These are phyloP conservation scores for Pteropus rufus DNA, from an alignment of 2,797 vertebrate genomes.

Conservation along the genomic window DNA sequence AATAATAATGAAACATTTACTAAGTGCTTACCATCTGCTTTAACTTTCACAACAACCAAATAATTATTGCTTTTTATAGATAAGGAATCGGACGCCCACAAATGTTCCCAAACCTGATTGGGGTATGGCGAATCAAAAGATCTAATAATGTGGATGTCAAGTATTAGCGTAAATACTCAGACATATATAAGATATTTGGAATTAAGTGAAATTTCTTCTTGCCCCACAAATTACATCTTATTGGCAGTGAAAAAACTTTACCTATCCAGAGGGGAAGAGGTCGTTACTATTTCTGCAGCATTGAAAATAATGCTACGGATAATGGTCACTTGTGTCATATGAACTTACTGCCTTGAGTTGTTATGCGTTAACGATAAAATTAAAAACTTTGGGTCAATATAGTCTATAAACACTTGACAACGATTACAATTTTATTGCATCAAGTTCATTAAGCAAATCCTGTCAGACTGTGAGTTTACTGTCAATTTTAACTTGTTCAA, in stretches of 20 bases:
- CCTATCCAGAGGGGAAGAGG: neutral
- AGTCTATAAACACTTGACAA: slow-evolving; percentile 33
- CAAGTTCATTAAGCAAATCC: slow-evolving; percentile 62
- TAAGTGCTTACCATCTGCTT: neutral
- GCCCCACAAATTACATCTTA: neutral
- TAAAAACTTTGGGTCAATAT: slow-evolving; percentile 36
- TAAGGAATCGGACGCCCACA: neutral
- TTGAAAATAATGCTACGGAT: neutral
- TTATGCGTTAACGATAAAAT: slow-evolving; percentile 46
- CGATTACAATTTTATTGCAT: slow-evolving; percentile 50
- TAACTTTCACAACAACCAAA: neutral
- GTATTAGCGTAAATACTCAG: neutral
- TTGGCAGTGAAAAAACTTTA: neutral
- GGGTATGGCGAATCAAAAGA: neutral
- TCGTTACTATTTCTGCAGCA: neutral
- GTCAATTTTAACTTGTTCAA: slow-evolving; percentile 57
- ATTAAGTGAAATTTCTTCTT: neutral
- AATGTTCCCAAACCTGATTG: neutral
- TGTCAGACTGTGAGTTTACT: slow-evolving; percentile 35
- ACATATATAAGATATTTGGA: neutral
- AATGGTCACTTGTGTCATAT: neutral
- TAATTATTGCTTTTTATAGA: neutral
- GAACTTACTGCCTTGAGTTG: neutral
- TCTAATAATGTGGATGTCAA: neutral
- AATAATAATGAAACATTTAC: neutral